Evolutionary conservation across 2,113 vertebrate species (phyloP).

Genomic region (Bubalus kerabau): DNA sequence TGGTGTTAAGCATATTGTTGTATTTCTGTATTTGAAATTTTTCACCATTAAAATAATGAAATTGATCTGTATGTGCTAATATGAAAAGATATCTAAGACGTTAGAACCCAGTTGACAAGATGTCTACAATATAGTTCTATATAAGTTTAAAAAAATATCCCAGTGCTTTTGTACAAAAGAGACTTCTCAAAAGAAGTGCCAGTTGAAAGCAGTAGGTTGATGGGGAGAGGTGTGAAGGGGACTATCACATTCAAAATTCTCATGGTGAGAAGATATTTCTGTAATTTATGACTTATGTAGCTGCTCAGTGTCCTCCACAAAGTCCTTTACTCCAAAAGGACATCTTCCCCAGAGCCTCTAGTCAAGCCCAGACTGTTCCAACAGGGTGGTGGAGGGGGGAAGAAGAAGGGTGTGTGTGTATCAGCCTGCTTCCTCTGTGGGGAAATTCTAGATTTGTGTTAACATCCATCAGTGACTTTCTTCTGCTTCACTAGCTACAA

Average conservation of each 20-base stretch:
- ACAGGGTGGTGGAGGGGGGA: neutral
- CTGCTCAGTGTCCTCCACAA: neutral
- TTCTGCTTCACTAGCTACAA: neutral
- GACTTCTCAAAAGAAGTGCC: neutral
- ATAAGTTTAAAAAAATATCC: neutral
- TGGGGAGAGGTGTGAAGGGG: neutral
- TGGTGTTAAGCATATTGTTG: neutral
- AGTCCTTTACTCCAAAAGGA: neutral
- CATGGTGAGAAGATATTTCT: neutral
- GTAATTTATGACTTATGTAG: neutral
- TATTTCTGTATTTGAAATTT: neutral
- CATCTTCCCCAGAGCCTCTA: neutral
- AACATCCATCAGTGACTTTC: neutral
- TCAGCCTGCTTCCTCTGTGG: neutral
- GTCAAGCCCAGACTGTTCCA: neutral
- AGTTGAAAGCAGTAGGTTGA: neutral
- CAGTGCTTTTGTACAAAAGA: neutral
- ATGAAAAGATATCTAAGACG: neutral
- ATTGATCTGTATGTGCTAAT: neutral
- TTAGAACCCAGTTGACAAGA: neutral
- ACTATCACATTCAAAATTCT: neutral
- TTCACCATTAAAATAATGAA: neutral
- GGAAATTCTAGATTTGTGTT: neutral
- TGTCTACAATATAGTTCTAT: neutral
- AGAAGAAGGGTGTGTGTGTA: neutral